Base-by-base conservation (phyloP, 2,113 vertebrate genomes). In the Onychostruthus taczanowskii region DNA sequence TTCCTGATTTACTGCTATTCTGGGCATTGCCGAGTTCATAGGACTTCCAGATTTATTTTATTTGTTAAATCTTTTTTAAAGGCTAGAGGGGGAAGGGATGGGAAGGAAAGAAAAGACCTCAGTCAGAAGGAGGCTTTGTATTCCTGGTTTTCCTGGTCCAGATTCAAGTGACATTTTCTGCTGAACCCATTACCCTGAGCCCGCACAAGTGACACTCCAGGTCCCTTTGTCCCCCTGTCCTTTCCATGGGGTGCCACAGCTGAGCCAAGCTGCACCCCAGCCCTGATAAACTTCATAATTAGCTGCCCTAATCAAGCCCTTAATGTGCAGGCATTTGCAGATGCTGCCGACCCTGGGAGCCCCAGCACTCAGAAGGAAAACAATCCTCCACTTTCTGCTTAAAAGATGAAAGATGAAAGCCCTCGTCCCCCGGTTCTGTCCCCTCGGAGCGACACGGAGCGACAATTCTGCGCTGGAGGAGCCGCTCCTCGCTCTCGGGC, bases 321-420 rank as follows among this genome's bases (percentile, higher is more conserved):
- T 97, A 95, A 98, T 98, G 92, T 84, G 95, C 94, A 95, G 82
- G 90, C 52, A 69, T 94, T 93, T 91, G 96, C 97, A 98, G 96
- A 98, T 97, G 97, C 19, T 35, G 84, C 9, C 19, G 94, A 28
- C 78, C 90, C 96, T 97, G 96, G 97, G 97, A 97, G 97, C 59
- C 94, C 84, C 41, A 33, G 87, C 95, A 93, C 97, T 95, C 97
- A 91, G 95, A 94, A 85, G 10, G 82, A 97, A 98, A 98, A 98
- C 97, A 98, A 97, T 97, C 94, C 97, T 94, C 93, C 90, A 28
- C 96, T 98, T 98, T 97, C 97, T 97, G 97, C 97, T 98, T 98
- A 97, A 97, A 97, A 96, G 97, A 98, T 98, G 96, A 98, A 98
- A 97, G 87, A 70, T 47, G 14, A 87, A 67, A 92, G 33, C 18